A percentile compares a stretch with the other conserved stretches of the same genome.
These are phyloP conservation scores for Lysandra coridon DNA, from an alignment of 2,888 invertebrate species.

Conservation along the genomic window DNA sequence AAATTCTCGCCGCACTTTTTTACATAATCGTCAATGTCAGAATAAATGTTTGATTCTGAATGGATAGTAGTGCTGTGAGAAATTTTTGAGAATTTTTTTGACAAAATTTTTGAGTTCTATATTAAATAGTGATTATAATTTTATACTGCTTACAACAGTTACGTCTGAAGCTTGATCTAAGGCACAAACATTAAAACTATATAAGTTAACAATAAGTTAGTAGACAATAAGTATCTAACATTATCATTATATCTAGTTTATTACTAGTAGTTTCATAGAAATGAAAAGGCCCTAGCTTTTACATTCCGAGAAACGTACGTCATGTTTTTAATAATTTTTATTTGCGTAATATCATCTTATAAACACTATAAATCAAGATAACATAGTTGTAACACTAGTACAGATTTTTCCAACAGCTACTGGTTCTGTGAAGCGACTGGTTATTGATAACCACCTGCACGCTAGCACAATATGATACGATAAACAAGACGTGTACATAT, in stretches of 20 bases:
- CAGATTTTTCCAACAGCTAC: conserved; percentile 8
- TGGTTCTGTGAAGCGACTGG: conserved; percentile 11
- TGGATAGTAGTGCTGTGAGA: too few species aligned
- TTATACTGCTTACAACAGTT: too few species aligned
- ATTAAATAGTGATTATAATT: too few species aligned
- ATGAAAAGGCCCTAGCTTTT: background rate
- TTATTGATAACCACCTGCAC: conserved; percentile 11
- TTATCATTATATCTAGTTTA: too few species aligned
- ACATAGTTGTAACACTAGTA: conserved; percentile 7
- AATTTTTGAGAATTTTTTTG: background rate
- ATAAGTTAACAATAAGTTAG: too few species aligned
- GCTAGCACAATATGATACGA: conserved; percentile 2
- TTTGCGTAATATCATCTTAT: background rate
- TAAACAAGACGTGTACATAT: background rate
- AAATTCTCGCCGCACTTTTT: background rate
- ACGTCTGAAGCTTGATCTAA: too few species aligned
- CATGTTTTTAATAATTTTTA: background rate
- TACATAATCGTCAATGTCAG: background rate
- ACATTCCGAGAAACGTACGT: background rate
- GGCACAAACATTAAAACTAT: too few species aligned
- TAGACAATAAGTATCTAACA: too few species aligned
- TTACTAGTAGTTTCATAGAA: too few species aligned
- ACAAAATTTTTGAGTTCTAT: too few species aligned
- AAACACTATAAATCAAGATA: background rate
- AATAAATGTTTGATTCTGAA: background rate